A percentile compares a stretch with the other conserved stretches of the same genome.
These are phyloP conservation scores for Emydura subglobosa DNA, from an alignment of 2,113 vertebrate species.

Conservation along the genomic window DNA sequence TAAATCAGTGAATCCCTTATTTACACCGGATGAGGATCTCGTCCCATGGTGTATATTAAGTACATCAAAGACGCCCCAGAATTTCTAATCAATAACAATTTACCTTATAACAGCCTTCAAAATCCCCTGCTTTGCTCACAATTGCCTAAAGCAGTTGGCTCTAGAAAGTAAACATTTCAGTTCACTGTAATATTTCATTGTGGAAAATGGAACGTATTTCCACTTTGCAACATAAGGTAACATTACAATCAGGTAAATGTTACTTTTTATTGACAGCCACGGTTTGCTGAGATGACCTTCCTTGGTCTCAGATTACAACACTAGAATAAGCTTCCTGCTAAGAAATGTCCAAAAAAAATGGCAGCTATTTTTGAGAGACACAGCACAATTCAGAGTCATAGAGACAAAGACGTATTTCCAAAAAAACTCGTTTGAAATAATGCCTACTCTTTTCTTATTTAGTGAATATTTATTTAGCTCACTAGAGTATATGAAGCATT, in stretches of 20 bases:
- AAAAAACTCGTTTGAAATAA: no score
- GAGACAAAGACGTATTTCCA: no score
- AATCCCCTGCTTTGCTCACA: neutral
- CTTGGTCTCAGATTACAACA: constrained; percentile 51
- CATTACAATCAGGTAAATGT: constrained; percentile 41
- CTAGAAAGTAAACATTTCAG: constrained; percentile 34
- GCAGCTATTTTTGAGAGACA: no score
- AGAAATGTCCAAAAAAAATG: neutral
- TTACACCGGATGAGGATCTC: neutral
- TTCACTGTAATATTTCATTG: constrained; percentile 37
- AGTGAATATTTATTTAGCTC: no score
- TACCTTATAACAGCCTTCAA: neutral
- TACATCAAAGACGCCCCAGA: neutral
- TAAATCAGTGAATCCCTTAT: neutral
- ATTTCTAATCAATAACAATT: neutral
- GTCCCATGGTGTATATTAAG: neutral
- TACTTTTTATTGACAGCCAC: constrained; percentile 62
- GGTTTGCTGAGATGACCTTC: constrained; percentile 42
- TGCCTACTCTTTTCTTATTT: no score
- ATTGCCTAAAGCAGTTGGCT: constrained; percentile 17
- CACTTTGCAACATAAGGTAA: constrained; percentile 60
- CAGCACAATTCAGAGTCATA: no score
- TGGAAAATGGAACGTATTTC: constrained; percentile 57
- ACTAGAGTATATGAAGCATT: no score
- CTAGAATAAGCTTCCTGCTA: constrained; percentile 35